Evolutionary conservation across 2,113 vertebrate genomes (phyloP), one percentile per base, ranked within the genome.

Genomic region (Oryzias woworae): DNA sequence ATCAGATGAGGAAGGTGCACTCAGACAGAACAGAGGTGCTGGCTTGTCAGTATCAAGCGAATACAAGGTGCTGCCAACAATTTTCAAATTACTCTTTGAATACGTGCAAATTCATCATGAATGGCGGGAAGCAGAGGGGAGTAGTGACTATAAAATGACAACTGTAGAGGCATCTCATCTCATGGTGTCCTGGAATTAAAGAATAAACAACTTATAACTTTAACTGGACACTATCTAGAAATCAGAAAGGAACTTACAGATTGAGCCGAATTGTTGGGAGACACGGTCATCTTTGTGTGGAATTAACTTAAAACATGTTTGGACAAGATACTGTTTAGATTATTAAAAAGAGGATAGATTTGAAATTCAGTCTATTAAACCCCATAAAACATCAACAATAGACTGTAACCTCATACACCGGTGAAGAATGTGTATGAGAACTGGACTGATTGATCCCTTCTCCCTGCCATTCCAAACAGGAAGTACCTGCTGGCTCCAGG

Each of bases 101-200:
- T 62, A 64, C 75, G 7, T n/a, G 22, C 48, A 65, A 75, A 87
- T 89, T 80, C 76, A 88, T 91, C 87, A 88, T 17, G 23, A 43
- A 20, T 42, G 62, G 72, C 44, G 55, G 58, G 12, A 24, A 66
- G 58, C 23, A 53, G 61, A 53, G 49, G 61, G 51, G 24, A 49
- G 49, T 67, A 80, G 83, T 77, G 85, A 82, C 62, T 56, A 75
- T 83, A 84, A 20, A 90, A 67, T 69, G 86, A 87, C 65, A 62
- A 78, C 66, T 22, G 0, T n/a, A 47, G 1, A 2, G 73, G 73
- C 55, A 69, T 69, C 58, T 61, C 60, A 71, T 69, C 56, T 2
- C 53, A 68, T 65, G 71, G 62, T 48, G 59, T 64, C 71, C 62
- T 53, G 20, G 45, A 36, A 36, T 36, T 36, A 2, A 8, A 36